Evolutionary conservation across 2,797 vertebrate species (phyloP), one percentile per base, ranked within the genome.

Genomic region (Galaxias olidus): DNA sequence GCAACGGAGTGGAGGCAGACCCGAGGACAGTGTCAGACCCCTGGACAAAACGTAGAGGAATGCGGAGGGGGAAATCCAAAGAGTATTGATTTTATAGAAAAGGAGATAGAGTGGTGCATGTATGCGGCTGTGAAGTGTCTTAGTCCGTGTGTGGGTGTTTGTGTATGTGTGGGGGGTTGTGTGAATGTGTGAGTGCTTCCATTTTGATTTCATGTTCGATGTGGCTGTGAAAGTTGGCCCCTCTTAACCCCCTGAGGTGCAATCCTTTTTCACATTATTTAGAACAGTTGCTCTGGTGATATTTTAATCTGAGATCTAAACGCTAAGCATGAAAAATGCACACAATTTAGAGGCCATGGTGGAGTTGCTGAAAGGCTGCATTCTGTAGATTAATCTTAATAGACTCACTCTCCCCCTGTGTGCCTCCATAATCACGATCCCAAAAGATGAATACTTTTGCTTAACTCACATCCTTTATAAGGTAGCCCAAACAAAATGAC

Each of bases 31-130:
- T 42, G 19, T 47, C 20, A 55, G 14, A 68, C 12, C 42, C 4
- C 30, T 4, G 1, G 42, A 45, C n/a, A 6, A 42, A 12, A 18
- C 20, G 19, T 11, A 30, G 49, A 11, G 15, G 54, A 11, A 20
- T 13, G 9, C 53, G 49, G n/a, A 20, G 8, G 53, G 57, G 45
- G 30, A 15, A 14, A 57, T 42, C 20, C 45, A 52, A 18, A 49
- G 57, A 57, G 10, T 13, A 57, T 65, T 11, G 45, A 57, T 49
- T 49, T 53, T 30, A 57, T 4, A 15, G 49, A 30, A 45, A 41
- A 6, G 20, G 17, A 4, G 11, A 30, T 45, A 8, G 7, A 18
- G 17, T 11, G 18, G 19, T 30, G n/a, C 42, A 4, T 44, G 15
- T 45, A 17, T 45, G 42, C 14, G 50, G 13, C 14, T 49, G 20